A percentile compares a stretch with the other conserved stretches of the same genome.
Conservation (phyloP, 2,797 vertebrate genomes). For the Myripristis jacobus region DNA sequence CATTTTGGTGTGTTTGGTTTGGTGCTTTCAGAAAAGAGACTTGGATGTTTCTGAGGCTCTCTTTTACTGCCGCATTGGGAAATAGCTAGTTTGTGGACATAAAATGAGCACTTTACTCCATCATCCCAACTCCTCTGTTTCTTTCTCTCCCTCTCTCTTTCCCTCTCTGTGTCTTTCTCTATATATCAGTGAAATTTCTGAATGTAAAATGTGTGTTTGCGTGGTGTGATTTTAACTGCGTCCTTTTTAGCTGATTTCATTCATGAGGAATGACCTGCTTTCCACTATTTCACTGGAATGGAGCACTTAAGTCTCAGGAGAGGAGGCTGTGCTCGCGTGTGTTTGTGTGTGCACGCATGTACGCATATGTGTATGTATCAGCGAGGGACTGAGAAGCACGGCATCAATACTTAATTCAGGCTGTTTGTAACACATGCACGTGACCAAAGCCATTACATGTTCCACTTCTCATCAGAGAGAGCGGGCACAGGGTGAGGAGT, state of each 20-base stretch:
- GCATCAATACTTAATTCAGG: conserved; percentile 65
- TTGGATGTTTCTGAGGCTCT: conserved; percentile 22
- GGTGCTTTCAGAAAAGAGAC: conserved; percentile 19
- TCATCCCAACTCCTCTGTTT: not conserved
- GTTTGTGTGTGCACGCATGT: not conserved
- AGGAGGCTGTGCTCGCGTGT: not conserved
- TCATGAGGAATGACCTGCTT: conserved; percentile 65
- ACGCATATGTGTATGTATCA: conserved; percentile 9
- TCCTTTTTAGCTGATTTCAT: conserved; percentile 40
- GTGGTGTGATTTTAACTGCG: conserved; percentile 43
- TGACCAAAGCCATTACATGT: conserved; percentile 50
- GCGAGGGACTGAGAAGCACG: conserved; percentile 21
- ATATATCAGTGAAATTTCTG: not conserved
- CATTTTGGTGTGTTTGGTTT: conserved; percentile 8
- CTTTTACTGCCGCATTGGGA: conserved; percentile 39
- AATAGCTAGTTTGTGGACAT: conserved; percentile 58
- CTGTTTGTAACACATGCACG: conserved; percentile 50
- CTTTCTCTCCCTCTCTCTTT: not conserved
- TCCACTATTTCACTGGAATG: conserved; percentile 44
- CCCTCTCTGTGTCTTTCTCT: not conserved
- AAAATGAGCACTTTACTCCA: conserved; percentile 47
- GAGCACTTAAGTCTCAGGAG: conserved; percentile 45
- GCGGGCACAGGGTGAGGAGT: not conserved
- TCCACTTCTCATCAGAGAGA: conserved; percentile 18
- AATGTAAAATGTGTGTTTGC: not conserved